Percentiles rank a stretch among this genome's conserved stretches.
phyloP scores from a whole-genome alignment of 1,140 invertebrate species.

The Caenorhabditis inopinata region DNA sequence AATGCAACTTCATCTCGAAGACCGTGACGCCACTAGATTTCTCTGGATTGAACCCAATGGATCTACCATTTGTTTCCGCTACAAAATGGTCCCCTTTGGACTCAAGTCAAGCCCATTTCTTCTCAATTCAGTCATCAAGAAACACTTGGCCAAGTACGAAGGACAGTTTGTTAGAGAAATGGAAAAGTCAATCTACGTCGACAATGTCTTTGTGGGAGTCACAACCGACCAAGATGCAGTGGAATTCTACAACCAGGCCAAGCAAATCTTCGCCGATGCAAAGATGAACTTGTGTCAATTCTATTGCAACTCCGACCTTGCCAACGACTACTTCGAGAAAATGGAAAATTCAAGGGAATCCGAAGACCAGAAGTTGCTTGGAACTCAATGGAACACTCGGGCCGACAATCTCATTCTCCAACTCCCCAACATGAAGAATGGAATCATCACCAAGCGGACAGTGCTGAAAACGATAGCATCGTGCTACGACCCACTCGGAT shows the following conservation, averaged over 20 bases:
- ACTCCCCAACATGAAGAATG: neutral
- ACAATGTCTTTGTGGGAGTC: neutral
- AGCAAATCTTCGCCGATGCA: neutral
- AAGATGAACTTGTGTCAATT: neutral
- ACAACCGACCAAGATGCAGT: neutral
- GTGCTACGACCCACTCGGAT: neutral
- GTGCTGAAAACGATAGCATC: neutral
- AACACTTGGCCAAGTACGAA: too few species aligned
- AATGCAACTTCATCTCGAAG: too few species aligned
- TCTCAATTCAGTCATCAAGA: too few species aligned
- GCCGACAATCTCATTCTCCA: neutral
- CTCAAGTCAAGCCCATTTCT: too few species aligned
- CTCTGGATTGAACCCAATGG: too few species aligned
- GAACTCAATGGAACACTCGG: neutral
- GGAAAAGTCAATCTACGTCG: too few species aligned
- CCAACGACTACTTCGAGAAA: neutral
- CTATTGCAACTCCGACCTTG: neutral
- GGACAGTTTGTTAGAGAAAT: too few species aligned
- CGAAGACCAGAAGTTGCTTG: neutral
- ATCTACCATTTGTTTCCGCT: too few species aligned
- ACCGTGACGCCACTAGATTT: too few species aligned
- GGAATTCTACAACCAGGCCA: neutral
- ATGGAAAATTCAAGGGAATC: neutral
- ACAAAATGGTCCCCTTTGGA: too few species aligned
- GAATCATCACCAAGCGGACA: neutral